Evolutionary conservation across 2,888 invertebrate species (phyloP).

Genomic region (Pristionchus mayeri): DNA sequence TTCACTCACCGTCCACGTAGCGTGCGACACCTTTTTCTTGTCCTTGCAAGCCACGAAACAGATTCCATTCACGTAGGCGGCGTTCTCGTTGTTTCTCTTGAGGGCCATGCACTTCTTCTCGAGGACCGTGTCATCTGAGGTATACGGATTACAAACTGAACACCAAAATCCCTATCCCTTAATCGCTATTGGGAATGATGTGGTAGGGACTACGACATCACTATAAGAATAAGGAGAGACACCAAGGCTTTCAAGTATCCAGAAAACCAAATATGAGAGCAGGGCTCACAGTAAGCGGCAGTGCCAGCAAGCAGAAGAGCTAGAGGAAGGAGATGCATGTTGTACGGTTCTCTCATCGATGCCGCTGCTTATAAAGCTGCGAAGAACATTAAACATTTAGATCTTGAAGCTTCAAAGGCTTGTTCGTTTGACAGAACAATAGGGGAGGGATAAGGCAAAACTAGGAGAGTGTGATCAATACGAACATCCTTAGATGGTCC

Average conservation of each 20-base stretch:
- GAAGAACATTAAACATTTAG: background rate
- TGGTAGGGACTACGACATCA: too few relatives aligned
- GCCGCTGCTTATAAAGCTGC: background rate
- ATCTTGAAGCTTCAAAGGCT: background rate
- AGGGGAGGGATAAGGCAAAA: background rate
- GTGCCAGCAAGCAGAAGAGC: background rate
- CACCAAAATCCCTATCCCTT: background rate
- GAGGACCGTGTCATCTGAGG: slow-evolving; percentile 40
- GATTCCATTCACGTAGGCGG: background rate
- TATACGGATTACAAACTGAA: background rate
- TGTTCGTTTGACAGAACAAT: background rate
- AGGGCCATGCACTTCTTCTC: slow-evolving; percentile 46
- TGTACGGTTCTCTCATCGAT: background rate
- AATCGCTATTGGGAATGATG: too few relatives aligned
- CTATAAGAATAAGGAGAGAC: too few relatives aligned
- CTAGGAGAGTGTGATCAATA: background rate
- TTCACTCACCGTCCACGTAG: slow-evolving; percentile 15
- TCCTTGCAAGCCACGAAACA: slow-evolving; percentile 13
- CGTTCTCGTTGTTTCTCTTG: background rate
- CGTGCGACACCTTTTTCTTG: background rate
- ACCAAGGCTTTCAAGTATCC: too few relatives aligned
- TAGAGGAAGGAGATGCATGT: slow-evolving; percentile 5
- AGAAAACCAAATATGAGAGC: background rate
- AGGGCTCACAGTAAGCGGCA: slow-evolving; percentile 5
- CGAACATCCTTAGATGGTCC: background rate